phyloP scores from a whole-genome alignment of 2,797 vertebrate genomes.

The Echiichthys vipera region DNA sequence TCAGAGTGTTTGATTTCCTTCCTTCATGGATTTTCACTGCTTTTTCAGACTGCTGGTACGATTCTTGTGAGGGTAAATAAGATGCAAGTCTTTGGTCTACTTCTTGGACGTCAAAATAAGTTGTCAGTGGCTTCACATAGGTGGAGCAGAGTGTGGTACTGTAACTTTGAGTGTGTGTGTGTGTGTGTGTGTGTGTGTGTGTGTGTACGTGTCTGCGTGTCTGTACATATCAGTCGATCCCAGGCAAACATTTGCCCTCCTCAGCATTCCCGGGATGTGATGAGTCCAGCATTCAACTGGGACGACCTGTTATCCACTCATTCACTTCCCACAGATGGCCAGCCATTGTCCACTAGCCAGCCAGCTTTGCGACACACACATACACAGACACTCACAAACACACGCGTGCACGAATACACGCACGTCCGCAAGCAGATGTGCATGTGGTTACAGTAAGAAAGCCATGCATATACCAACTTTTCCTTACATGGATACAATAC shows the following conservation, averaged over 20 bases:
- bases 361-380: constrained; percentile 25
- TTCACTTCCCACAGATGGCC: constrained; percentile 79
- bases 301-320: constrained; percentile 79
- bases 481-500: background rate
- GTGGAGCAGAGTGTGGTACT: constrained; percentile 11
- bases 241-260: constrained; percentile 79
- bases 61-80: background rate
- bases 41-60: background rate
- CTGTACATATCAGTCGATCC: constrained; percentile 68
- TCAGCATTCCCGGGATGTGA: constrained; percentile 82
- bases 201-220: constrained; percentile 8
- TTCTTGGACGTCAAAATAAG: background rate
- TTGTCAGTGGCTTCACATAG: background rate
- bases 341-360: constrained; percentile 64
- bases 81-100: background rate
- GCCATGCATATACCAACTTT: background rate
- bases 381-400: constrained; percentile 28
- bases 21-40: background rate
- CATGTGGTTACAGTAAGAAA: constrained; percentile 8
- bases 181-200: constrained; percentile 5
- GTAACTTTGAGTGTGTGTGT: constrained; percentile 35
- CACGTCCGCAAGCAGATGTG: constrained; percentile 33
- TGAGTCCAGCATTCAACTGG: constrained; percentile 80
- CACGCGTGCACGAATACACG: constrained; percentile 15
- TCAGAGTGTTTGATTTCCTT: background rate